These are phyloP conservation scores for Rhingia rostrata DNA, from an alignment of 2,888 invertebrate genomes.

Conservation along the genomic window DNA sequence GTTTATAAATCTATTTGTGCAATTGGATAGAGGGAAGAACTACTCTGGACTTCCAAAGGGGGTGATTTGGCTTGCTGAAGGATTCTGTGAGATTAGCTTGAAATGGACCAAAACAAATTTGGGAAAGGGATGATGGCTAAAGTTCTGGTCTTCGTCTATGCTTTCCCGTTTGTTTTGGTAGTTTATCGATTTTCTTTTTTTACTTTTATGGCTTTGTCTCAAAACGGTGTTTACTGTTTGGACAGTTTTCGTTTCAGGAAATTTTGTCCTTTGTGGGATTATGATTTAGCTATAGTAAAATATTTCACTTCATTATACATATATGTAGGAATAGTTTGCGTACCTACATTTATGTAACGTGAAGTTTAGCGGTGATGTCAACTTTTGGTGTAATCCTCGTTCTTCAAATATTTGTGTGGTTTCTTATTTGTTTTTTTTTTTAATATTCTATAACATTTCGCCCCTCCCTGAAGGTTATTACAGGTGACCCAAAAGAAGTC, in stretches of 20 bases:
- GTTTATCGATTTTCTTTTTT: constrained; percentile 53
- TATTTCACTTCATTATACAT: too few species aligned
- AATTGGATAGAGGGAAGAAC: too few species aligned
- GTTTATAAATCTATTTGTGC: constrained; percentile 6
- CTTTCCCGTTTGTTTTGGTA: constrained; percentile 40
- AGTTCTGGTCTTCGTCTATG: constrained; percentile 14
- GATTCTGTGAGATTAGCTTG: constrained; percentile 47
- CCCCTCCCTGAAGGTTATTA: too few species aligned
- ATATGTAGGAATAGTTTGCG: too few species aligned
- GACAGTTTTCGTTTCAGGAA: neutral
- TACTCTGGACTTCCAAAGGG: neutral
- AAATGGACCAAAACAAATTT: constrained; percentile 52
- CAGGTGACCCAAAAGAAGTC: too few species aligned
- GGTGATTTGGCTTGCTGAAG: neutral
- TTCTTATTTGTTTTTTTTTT: too few species aligned
- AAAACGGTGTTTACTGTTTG: neutral
- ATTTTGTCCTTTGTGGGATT: neutral
- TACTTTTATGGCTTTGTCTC: constrained; percentile 10
- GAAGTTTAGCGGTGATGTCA: too few species aligned
- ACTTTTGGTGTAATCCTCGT: too few species aligned
- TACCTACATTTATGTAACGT: too few species aligned
- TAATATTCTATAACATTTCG: too few species aligned
- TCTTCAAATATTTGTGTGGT: too few species aligned
- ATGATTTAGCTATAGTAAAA: too few species aligned
- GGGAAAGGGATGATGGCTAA: constrained; percentile 42